Evolutionary conservation across 1,140 invertebrate genomes (phyloP).

Genomic region (Mylabris phalerata): DNA sequence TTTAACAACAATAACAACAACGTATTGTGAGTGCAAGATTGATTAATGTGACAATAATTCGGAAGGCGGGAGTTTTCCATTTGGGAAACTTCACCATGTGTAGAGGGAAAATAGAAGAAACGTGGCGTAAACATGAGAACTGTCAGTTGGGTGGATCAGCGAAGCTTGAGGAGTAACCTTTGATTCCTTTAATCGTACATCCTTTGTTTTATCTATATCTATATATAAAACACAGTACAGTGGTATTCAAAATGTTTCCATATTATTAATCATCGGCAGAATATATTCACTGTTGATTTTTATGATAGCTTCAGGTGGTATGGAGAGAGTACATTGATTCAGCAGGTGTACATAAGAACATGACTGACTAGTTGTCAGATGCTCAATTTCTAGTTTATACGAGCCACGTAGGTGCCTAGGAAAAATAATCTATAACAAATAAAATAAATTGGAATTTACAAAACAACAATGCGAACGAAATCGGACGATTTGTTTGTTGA

Average conservation of each 20-base stretch:
- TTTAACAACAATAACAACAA: constrained; percentile 25
- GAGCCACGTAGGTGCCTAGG: too few species aligned
- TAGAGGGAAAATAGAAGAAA: constrained; percentile 21
- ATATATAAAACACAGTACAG: not conserved
- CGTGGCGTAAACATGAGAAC: constrained; percentile 22
- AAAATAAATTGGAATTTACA: too few species aligned
- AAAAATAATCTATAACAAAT: too few species aligned
- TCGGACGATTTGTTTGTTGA: not conserved
- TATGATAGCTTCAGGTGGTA: not conserved
- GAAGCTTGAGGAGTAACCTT: constrained; percentile 22
- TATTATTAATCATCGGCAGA: not conserved
- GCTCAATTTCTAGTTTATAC: too few species aligned
- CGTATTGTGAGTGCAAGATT: constrained; percentile 25
- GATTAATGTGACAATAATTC: constrained; percentile 36
- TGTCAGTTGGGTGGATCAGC: constrained; percentile 20
- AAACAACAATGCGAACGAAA: not conserved
- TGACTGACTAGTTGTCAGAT: not conserved
- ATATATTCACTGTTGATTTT: not conserved
- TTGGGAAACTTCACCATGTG: not conserved
- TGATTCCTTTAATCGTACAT: constrained; percentile 21
- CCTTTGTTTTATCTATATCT: constrained; percentile 8
- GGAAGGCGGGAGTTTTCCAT: constrained; percentile 21
- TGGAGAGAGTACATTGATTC: not conserved
- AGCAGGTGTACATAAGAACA: not conserved
- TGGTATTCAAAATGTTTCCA: constrained; percentile 11